Base-by-base conservation (phyloP, 2,113 vertebrate species). In the Vidua macroura region DNA sequence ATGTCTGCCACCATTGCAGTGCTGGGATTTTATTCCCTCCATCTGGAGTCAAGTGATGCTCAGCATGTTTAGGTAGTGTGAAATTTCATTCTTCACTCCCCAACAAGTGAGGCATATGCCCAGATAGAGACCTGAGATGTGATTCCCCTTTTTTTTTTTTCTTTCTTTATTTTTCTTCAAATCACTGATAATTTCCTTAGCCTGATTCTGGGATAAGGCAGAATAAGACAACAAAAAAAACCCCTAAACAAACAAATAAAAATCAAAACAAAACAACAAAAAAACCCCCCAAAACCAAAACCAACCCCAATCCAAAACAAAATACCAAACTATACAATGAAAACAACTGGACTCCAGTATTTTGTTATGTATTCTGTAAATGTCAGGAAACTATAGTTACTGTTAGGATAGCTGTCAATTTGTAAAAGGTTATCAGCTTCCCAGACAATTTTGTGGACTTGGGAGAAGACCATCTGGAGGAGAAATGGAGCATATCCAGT, bases 381-480 rank as follows among this genome's bases (percentile, higher is more conserved):
- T 69, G 18, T 68, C 49, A 76, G 73, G 58, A 82, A 68, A 22
- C 58, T 5, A 6, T n/a, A 37, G 25, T 44, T 91, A 20, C 49
- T 78, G 18, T 60, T 89, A 76, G 66, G 62, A 58, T 64, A 87
- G 33, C 39, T 91, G 67, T 95, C 55, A 80, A 31, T 91, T 83
- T 80, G 53, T 80, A 67, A 66, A 79, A 70, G 81, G 35, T 43
- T 59, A 70, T 85, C 55, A 55, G 13, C 51, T 89, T 90, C 82
- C 81, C 75, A 88, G 84, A 63, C 51, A 89, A 59, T 95, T 92
- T 59, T 76, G 55, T 2, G 7, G 75, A 58, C 74, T 31, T 87
- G 46, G 63, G 78, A 92, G 78, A 63, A 59, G 87, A 97, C 91
- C 96, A 93, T 96, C 87, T 96, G 95, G 91, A 95, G 82, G 82